phyloP scores from a whole-genome alignment of 2,888 invertebrate species.

The Stenurella melanura region DNA sequence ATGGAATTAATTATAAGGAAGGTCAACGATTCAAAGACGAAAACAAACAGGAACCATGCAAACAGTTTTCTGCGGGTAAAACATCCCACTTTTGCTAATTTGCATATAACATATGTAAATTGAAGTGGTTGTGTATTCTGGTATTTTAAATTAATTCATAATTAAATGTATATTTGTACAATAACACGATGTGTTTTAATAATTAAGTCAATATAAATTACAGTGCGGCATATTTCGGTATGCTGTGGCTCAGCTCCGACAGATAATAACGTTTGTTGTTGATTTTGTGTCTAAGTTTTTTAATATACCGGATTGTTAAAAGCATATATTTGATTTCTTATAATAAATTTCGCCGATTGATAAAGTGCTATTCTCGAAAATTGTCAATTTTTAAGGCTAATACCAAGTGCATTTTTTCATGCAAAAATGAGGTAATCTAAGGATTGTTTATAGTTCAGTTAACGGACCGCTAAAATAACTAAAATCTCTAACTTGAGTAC shows the following conservation, averaged over 20 bases:
- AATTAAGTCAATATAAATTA: not conserved
- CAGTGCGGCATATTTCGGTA: not conserved
- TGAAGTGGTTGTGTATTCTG: conserved; percentile 8
- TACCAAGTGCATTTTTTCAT: too few relatives aligned
- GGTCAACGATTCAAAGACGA: not conserved
- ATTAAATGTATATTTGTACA: conserved; percentile 9
- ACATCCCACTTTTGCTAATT: not conserved
- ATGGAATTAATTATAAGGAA: not conserved
- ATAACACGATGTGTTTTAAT: not conserved
- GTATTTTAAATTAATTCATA: conserved; percentile 28
- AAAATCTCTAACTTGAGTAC: too few relatives aligned
- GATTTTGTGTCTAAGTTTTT: too few relatives aligned
- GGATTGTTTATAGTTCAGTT: too few relatives aligned
- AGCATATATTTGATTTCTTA: too few relatives aligned
- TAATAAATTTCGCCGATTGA: too few relatives aligned
- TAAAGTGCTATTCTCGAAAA: too few relatives aligned
- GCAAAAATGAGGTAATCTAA: too few relatives aligned
- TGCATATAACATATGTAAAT: conserved; percentile 23
- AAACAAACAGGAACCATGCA: not conserved
- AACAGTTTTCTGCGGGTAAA: conserved; percentile 6
- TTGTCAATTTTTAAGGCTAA: too few relatives aligned
- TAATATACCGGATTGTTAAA: too few relatives aligned
- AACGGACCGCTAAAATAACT: too few relatives aligned
- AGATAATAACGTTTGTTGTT: too few relatives aligned
- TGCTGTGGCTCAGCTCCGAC: not conserved